A percentile compares a stretch with the other conserved stretches of the same genome.
phyloP scores from a whole-genome alignment of 2,797 vertebrate species.

The Ispidina picta region DNA sequence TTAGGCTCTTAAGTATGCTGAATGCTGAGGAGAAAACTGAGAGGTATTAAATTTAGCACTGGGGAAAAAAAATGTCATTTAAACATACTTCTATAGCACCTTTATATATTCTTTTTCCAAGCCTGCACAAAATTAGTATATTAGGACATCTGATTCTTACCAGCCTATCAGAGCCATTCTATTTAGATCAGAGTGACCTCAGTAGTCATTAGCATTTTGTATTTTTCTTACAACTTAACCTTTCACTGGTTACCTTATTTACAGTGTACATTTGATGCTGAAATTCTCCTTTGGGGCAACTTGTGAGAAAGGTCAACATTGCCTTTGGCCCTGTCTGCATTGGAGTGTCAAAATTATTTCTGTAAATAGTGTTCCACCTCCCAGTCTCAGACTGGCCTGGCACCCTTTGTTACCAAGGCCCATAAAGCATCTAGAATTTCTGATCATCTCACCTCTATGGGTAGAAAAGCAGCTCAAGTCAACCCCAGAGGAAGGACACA shows the following conservation, averaged over 20 bases:
- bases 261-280: not conserved
- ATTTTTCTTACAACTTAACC: not conserved
- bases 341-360: not conserved
- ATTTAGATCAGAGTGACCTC: not conserved
- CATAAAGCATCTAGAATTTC: not conserved
- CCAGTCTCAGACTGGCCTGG: not conserved
- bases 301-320: not conserved
- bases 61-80: not conserved
- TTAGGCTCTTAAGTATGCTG: not conserved
- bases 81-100: not conserved
- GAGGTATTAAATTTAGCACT: not conserved
- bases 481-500: not conserved
- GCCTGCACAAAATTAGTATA: not conserved
- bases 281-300: not conserved
- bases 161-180: not conserved
- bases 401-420: not conserved
- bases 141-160: not conserved
- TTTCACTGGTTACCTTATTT: not conserved
- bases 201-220: not conserved
- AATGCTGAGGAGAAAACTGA: not conserved
- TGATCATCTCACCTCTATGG: not conserved
- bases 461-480: not conserved
- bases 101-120: not conserved
- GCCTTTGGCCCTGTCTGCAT: not conserved
- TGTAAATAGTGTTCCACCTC: not conserved